A percentile compares a stretch with the other conserved stretches of the same genome.
Conservation (phyloP, 2,797 vertebrate species). For the Myiotriccus ornatus region DNA sequence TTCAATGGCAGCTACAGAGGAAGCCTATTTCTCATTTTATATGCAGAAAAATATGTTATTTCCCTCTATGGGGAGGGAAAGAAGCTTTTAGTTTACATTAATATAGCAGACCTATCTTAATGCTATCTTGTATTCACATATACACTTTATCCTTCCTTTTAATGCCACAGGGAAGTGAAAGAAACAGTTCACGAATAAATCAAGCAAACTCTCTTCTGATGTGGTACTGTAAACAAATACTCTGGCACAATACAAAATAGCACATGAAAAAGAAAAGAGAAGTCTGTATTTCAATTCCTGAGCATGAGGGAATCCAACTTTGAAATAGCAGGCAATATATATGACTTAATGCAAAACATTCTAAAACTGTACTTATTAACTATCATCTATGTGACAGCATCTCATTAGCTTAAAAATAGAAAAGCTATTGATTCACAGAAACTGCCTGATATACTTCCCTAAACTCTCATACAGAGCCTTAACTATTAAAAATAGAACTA, state of each 20-base stretch:
- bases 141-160: background rate
- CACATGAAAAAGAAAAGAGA: background rate
- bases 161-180: background rate
- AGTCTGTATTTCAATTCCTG: background rate
- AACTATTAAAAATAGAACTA: background rate
- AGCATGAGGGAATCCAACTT: background rate
- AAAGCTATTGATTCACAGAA: background rate
- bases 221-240: background rate
- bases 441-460: background rate
- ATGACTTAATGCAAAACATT: background rate
- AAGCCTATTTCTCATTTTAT: background rate
- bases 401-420: background rate
- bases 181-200: background rate
- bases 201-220: background rate
- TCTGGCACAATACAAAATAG: background rate
- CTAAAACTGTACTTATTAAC: background rate
- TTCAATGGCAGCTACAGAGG: background rate
- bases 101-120: background rate
- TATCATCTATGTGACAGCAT: background rate
- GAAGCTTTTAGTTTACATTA: background rate
- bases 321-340: background rate
- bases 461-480: background rate
- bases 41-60: background rate
- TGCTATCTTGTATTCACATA: background rate
- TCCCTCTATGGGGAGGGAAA: background rate